A percentile compares a stretch with the other conserved stretches of the same genome.
Evolutionary conservation across 2,113 vertebrate species (phyloP).

Genomic region (Piaya cayana): DNA sequence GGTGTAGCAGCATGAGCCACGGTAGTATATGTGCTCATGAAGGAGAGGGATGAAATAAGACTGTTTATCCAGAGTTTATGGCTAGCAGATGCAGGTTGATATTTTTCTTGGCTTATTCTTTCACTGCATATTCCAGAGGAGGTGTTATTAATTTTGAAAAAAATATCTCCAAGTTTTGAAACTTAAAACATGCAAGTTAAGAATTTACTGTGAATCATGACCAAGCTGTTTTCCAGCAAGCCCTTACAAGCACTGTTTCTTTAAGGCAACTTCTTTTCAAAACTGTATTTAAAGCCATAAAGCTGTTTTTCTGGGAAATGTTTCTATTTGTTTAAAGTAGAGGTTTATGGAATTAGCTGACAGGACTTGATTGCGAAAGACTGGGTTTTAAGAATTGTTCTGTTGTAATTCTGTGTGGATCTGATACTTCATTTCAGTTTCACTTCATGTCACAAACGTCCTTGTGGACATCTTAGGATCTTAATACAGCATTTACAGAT

Average conservation of each 20-base stretch:
- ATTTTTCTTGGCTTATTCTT: background rate
- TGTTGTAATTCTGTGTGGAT: conserved; percentile 21
- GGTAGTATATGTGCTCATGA: background rate
- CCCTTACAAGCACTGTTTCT: background rate
- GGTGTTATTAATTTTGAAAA: conserved; percentile 11
- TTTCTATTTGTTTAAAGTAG: conserved; percentile 1
- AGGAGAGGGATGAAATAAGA: background rate
- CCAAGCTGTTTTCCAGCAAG: background rate
- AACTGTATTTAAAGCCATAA: background rate
- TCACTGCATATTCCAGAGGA: background rate
- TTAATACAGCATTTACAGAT: background rate
- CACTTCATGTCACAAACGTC: conserved; percentile 7
- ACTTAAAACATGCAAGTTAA: background rate
- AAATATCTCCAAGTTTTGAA: background rate
- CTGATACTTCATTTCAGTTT: conserved; percentile 40
- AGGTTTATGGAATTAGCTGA: conserved; percentile 31
- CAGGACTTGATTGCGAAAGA: conserved; percentile 4
- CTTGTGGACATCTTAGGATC: background rate
- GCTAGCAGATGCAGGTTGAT: background rate
- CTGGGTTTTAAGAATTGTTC: conserved; percentile 22
- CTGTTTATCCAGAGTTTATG: background rate
- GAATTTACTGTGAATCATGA: background rate
- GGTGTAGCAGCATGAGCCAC: background rate
- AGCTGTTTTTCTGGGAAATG: background rate
- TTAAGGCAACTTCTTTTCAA: background rate